Evolutionary conservation across 2,888 invertebrate genomes (phyloP), one percentile per base, ranked within the genome.

Genomic region (Lasiommata megera): DNA sequence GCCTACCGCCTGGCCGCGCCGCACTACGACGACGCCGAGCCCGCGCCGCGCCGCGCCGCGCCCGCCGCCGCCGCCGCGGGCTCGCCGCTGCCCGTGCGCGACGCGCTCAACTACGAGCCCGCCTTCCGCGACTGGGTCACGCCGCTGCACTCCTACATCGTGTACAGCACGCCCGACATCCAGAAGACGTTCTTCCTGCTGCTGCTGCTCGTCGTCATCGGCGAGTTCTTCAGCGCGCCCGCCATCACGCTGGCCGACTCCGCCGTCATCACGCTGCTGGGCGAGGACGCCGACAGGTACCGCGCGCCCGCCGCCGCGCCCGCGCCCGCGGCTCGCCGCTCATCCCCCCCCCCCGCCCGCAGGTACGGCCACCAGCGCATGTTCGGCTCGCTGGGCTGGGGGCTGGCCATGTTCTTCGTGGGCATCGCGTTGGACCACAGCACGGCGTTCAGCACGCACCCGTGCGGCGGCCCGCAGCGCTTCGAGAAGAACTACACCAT

Each of bases 321-420:
- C 3, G 3, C 17, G 14, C 14, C 40, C 31, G 28, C 16, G 3
- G 23, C 37, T 14, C 12, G 23, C 18, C 14, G 6, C 23, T 7
- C 18, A n/a, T 14, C 34, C 17, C 16, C 14, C 5, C 28, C 8
- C n/a, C 16, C 8, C 17, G 14, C 6, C 34, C 7, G 41, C 70
- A 88, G 95, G 68, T 97, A 99, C 80, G 99, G 99, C 0, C 96
- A 98, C 74, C 99, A 99, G 87, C 94, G 99, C 68, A 98, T 99
- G 97, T 99, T 98, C 78, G 98, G 98, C 1, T 98, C 98, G 14
- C 92, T 99, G 56, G 99, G 99, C 43, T 99, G 99, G 99, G 99
- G 98, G 28, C 91, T 99, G 69, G 96, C 99, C 44, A 99, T 99
- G 99, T 99, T 99, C 87, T 95, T 99, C 79, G 98, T 99, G 60